phyloP scores from a whole-genome alignment of 1,140 invertebrate species.

The Brachionus manjavacas region DNA sequence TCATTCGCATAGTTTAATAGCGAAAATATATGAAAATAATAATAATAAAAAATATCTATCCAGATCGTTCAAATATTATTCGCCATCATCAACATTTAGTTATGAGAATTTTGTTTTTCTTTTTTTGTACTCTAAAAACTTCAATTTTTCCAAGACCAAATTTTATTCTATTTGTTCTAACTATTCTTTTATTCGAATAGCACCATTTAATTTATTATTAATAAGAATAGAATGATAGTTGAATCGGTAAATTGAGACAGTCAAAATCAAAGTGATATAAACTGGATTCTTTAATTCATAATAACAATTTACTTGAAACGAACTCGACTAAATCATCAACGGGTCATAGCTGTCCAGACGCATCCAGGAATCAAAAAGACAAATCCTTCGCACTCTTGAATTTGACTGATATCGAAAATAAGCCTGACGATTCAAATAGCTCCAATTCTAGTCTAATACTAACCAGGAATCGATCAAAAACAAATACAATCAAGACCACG shows the following conservation, averaged over 20 bases:
- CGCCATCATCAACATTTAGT: constrained; percentile 11
- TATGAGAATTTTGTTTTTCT: neutral
- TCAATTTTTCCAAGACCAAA: neutral
- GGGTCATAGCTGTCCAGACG: neutral
- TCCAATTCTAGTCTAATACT: neutral
- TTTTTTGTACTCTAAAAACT: neutral
- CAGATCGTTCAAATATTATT: constrained; percentile 33
- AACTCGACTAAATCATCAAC: neutral
- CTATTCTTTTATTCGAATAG: neutral
- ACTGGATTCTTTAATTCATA: constrained; percentile 32
- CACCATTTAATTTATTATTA: neutral
- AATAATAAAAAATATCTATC: constrained; percentile 33
- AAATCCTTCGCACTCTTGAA: neutral
- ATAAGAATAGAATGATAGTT: neutral
- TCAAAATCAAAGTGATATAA: neutral
- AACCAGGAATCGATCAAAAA: neutral
- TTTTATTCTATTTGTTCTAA: too few relatives aligned
- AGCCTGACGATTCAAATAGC: neutral
- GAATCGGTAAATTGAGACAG: neutral
- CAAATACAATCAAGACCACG: neutral
- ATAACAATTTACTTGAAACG: neutral
- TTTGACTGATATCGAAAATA: neutral
- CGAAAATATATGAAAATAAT: neutral
- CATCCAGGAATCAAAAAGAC: neutral
- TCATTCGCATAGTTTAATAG: constrained; percentile 24